Evolutionary conservation across 2,797 vertebrate species (phyloP).

Genomic region (Arnoldichthys spilopterus): DNA sequence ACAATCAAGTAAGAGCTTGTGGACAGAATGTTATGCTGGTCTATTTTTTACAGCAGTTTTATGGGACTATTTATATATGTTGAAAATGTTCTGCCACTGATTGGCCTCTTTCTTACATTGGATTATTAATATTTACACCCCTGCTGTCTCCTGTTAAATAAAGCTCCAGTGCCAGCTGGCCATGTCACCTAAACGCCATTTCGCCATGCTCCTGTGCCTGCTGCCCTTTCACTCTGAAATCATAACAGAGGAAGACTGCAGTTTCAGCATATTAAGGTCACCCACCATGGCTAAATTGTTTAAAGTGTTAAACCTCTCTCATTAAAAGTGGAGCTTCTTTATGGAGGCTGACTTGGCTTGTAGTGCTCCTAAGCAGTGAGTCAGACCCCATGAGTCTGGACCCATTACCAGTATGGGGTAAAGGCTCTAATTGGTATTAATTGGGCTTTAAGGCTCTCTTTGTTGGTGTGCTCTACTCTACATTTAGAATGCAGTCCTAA

Average conservation of each 20-base stretch:
- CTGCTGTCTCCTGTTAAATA: slow-evolving; percentile 73
- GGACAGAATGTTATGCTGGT: background rate
- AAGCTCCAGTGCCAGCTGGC: slow-evolving; percentile 67
- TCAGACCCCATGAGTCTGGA: slow-evolving; percentile 25
- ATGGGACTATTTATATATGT: background rate
- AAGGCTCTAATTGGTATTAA: slow-evolving; percentile 1
- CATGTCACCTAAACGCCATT: slow-evolving; percentile 71
- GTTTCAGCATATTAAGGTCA: slow-evolving; percentile 33
- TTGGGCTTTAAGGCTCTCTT: background rate
- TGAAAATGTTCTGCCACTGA: slow-evolving; percentile 29
- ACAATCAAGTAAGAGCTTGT: background rate
- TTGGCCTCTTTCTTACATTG: slow-evolving; percentile 55
- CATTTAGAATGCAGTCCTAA: background rate
- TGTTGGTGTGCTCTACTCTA: background rate
- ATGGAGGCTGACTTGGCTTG: background rate
- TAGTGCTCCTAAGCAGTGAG: background rate
- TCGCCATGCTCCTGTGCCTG: slow-evolving; percentile 66
- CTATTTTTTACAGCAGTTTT: background rate
- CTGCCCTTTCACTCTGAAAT: slow-evolving; percentile 70
- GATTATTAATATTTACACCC: slow-evolving; percentile 73
- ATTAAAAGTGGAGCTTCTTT: slow-evolving; percentile 23
- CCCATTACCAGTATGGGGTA: background rate
- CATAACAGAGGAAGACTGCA: slow-evolving; percentile 65
- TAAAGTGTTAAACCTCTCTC: slow-evolving; percentile 21
- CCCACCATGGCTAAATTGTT: slow-evolving; percentile 5